Percentiles rank a stretch among this genome's conserved stretches.
phyloP scores from a whole-genome alignment of 2,113 vertebrate genomes.

The Sapajus apella region DNA sequence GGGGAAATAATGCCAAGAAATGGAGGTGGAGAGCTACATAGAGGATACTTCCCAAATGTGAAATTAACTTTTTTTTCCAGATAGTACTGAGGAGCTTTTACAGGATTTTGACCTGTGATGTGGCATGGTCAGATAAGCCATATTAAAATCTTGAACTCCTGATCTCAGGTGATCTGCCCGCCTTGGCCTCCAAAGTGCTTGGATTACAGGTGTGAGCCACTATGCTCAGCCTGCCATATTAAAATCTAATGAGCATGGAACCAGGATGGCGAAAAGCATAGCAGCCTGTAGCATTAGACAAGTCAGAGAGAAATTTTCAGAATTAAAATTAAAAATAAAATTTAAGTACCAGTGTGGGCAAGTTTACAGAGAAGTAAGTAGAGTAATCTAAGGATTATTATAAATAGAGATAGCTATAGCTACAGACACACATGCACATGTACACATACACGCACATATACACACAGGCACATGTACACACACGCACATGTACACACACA shows the following conservation, averaged over 20 bases:
- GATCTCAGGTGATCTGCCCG: no score
- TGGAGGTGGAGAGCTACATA: not conserved
- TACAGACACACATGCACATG: not conserved
- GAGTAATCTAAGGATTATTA: not conserved
- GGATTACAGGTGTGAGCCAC: no score
- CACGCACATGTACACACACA: no score
- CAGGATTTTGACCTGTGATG: not conserved
- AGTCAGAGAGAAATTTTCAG: not conserved
- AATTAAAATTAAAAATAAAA: conserved; percentile 2
- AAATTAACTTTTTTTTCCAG: not conserved
- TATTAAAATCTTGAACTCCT: not conserved
- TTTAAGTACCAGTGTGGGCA: not conserved
- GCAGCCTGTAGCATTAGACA: not conserved
- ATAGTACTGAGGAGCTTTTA: not conserved
- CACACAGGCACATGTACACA: no score
- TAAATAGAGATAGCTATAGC: not conserved
- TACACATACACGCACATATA: no score
- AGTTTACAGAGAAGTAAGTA: not conserved
- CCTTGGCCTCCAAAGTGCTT: no score
- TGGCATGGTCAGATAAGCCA: not conserved
- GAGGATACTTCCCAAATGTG: not conserved
- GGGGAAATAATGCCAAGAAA: not conserved
- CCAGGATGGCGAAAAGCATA: not conserved
- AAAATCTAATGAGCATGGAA: not conserved
- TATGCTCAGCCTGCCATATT: no score